These are phyloP conservation scores for Brachionus manjavacas DNA, from an alignment of 1,140 invertebrate genomes.

Conservation along the genomic window DNA sequence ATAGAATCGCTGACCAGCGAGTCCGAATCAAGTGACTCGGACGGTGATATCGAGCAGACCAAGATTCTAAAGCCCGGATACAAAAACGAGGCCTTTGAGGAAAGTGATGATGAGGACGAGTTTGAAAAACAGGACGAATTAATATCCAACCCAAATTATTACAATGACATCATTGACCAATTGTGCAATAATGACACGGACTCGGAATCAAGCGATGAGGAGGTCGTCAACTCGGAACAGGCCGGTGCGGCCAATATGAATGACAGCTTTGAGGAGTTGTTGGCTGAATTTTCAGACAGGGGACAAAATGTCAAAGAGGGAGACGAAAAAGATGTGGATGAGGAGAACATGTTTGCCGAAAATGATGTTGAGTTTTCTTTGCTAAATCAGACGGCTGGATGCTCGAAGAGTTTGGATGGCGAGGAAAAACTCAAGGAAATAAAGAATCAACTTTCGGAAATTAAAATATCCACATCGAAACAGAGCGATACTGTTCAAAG, in stretches of 20 bases:
- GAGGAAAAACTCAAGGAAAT: slow-evolving; percentile 15
- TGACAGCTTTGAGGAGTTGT: slow-evolving; percentile 24
- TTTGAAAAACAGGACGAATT: slow-evolving; percentile 15
- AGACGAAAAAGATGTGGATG: slow-evolving; percentile 28
- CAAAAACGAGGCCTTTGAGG: slow-evolving; percentile 2
- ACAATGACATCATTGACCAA: slow-evolving; percentile 32
- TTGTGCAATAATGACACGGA: slow-evolving; percentile 30
- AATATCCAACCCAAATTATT: slow-evolving; percentile 14
- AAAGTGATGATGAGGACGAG: slow-evolving; percentile 25
- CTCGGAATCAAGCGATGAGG: background rate
- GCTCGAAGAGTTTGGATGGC: slow-evolving; percentile 1
- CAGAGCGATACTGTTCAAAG: background rate
- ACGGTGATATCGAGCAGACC: background rate
- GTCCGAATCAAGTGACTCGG: background rate
- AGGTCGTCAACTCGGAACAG: background rate
- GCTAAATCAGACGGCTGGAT: background rate
- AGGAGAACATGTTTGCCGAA: slow-evolving; percentile 40
- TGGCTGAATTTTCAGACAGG: slow-evolving; percentile 18
- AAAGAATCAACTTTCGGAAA: slow-evolving; percentile 20
- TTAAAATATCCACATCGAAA: background rate
- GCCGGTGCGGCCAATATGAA: background rate
- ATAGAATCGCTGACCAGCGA: background rate
- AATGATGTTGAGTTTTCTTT: slow-evolving; percentile 36
- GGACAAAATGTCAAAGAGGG: background rate
- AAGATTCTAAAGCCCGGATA: background rate